Percentiles rank a stretch among this genome's conserved stretches.
These are phyloP conservation scores for Microplitis deprimator DNA, from an alignment of 2,888 invertebrate species.

Conservation along the genomic window DNA sequence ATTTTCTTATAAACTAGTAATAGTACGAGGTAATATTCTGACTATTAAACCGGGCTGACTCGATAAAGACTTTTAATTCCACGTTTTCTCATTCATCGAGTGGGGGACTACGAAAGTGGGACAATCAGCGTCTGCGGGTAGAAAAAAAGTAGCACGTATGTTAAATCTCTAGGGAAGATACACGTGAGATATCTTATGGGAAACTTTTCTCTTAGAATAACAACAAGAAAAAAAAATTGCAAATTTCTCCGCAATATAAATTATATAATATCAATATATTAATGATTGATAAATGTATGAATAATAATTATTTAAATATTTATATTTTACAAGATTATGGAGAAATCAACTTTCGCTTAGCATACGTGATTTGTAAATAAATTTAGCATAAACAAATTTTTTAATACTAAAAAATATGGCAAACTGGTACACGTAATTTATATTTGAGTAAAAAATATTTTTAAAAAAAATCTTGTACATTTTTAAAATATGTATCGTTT, in stretches of 20 bases:
- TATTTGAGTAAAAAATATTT: constrained; percentile 5
- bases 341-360: constrained; percentile 28
- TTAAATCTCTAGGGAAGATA: constrained; percentile 5
- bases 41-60: constrained; percentile 7
- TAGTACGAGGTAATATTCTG: background rate
- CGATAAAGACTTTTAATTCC: constrained; percentile 23
- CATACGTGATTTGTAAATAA: constrained; percentile 3
- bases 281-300: background rate
- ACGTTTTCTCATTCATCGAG: constrained; percentile 22
- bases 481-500: constrained; percentile 6
- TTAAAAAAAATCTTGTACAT: background rate
- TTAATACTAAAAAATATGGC: too few species aligned
- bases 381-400: background rate
- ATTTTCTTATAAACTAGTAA: background rate
- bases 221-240: background rate
- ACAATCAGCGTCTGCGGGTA: constrained; percentile 38
- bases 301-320: background rate
- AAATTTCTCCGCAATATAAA: too few species aligned
- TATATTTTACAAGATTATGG: background rate
- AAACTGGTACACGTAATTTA: background rate
- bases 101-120: constrained; percentile 47
- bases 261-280: too few species aligned
- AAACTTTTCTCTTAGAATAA: background rate
- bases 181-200: background rate
- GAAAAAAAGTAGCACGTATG: constrained; percentile 34